These are phyloP conservation scores for Papilio gigon DNA, from an alignment of 2,888 invertebrate genomes.

Conservation along the genomic window DNA sequence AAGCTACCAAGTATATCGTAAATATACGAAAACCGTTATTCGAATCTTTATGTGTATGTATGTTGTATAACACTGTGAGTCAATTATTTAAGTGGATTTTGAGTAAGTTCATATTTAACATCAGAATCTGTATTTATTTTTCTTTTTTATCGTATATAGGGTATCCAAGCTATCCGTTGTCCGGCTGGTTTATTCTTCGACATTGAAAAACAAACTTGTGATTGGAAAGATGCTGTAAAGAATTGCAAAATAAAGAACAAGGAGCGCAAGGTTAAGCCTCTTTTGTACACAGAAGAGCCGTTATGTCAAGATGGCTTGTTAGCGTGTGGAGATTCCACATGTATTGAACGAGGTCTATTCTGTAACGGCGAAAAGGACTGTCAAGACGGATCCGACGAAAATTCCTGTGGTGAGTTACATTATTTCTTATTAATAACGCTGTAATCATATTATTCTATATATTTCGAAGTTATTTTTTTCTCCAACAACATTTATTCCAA, in stretches of 20 bases:
- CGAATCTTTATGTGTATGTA: not conserved
- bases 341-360: slow-evolving; percentile 94
- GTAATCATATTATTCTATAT: not conserved
- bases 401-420: slow-evolving; percentile 91
- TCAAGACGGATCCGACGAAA: slow-evolving; percentile 93
- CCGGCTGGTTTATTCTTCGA: slow-evolving; percentile 96
- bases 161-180: slow-evolving; percentile 95
- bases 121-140: slow-evolving; percentile 37
- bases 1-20: not conserved
- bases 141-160: slow-evolving; percentile 82
- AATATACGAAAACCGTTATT: not conserved
- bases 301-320: slow-evolving; percentile 93
- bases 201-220: slow-evolving; percentile 96
- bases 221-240: slow-evolving; percentile 96
- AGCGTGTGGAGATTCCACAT: slow-evolving; percentile 93
- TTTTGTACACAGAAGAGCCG: slow-evolving; percentile 94
- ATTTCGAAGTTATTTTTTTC: not conserved
- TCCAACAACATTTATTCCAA: not conserved
- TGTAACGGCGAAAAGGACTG: slow-evolving; percentile 97
- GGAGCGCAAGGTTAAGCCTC: slow-evolving; percentile 92
- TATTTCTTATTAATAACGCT: not conserved
- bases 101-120: slow-evolving; percentile 21
- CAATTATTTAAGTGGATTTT: not conserved
- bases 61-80: not conserved
- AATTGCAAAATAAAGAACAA: slow-evolving; percentile 95